phyloP scores from a whole-genome alignment of 2,797 vertebrate genomes.

The Nasua narica region DNA sequence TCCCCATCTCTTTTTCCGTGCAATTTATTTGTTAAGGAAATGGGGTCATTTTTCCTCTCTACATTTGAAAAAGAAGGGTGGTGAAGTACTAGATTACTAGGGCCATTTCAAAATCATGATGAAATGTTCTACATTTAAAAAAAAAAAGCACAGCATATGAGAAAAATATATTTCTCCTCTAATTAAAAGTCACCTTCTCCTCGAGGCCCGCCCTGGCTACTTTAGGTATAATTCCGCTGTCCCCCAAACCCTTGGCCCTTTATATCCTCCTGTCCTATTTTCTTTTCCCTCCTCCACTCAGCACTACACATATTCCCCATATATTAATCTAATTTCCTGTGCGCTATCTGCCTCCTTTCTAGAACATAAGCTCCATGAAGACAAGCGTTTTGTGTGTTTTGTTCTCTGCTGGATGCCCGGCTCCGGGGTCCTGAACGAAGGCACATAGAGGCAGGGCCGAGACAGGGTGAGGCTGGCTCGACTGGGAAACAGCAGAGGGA shows the following conservation, averaged over 20 bases:
- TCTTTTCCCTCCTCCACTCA: not conserved
- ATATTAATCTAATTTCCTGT: accelerated
- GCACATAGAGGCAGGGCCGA: not conserved
- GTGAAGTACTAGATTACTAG: not conserved
- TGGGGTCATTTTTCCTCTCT: not conserved
- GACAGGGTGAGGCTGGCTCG: not conserved
- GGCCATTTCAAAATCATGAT: not conserved
- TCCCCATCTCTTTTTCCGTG: not conserved
- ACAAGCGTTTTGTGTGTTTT: not conserved
- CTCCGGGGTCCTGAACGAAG: not conserved
- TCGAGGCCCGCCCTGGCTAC: not conserved
- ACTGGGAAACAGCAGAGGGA: not conserved
- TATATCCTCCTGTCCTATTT: too few relatives aligned
- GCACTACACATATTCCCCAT: accelerated
- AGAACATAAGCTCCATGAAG: not conserved
- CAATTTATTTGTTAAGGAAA: constrained; percentile 4
- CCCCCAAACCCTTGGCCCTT: not conserved
- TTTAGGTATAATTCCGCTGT: accelerated
- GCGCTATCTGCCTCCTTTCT: not conserved
- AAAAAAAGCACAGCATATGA: accelerated
- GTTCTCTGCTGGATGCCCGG: not conserved
- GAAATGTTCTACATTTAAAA: not conserved
- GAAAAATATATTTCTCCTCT: not conserved
- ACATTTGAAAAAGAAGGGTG: not conserved
- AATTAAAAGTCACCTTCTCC: not conserved